Conservation (phyloP, 2,888 invertebrate species). For the Isotomurus palustris region DNA sequence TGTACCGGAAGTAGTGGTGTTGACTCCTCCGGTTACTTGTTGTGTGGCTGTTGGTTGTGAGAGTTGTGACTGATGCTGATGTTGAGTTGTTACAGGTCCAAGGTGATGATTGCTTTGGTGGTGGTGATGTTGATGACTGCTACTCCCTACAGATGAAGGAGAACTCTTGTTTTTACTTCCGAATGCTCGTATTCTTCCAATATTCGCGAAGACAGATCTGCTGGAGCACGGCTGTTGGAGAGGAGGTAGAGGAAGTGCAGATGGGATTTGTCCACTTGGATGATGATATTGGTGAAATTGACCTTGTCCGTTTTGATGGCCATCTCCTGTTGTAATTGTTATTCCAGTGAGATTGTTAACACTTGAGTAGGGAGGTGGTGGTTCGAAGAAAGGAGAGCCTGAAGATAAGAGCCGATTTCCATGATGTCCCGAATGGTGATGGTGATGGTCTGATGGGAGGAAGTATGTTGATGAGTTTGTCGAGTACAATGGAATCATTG, state of each 20-base stretch:
- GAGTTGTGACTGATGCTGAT: no score
- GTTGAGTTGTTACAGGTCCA: no score
- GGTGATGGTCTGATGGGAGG: not conserved
- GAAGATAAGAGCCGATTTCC: not conserved
- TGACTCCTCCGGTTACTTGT: no score
- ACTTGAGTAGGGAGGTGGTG: conserved; percentile 8
- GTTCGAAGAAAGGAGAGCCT: conserved; percentile 4
- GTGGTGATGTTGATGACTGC: no score
- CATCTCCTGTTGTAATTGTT: not conserved
- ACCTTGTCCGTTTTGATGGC: not conserved
- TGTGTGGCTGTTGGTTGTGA: no score
- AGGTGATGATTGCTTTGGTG: no score
- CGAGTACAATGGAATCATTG: conserved; percentile 2
- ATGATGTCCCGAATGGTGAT: not conserved
- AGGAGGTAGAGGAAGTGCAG: no score
- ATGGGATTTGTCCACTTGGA: no score
- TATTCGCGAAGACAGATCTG: not conserved
- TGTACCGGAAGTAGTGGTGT: no score
- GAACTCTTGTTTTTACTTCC: no score
- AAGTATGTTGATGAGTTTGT: conserved; percentile 1
- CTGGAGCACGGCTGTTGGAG: not conserved
- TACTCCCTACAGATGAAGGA: no score
- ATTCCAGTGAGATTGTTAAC: conserved; percentile 1
- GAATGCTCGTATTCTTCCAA: not conserved
- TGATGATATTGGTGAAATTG: not conserved